Evolutionary conservation across 2,113 vertebrate species (phyloP).

Genomic region (Saimiri boliviensis): DNA sequence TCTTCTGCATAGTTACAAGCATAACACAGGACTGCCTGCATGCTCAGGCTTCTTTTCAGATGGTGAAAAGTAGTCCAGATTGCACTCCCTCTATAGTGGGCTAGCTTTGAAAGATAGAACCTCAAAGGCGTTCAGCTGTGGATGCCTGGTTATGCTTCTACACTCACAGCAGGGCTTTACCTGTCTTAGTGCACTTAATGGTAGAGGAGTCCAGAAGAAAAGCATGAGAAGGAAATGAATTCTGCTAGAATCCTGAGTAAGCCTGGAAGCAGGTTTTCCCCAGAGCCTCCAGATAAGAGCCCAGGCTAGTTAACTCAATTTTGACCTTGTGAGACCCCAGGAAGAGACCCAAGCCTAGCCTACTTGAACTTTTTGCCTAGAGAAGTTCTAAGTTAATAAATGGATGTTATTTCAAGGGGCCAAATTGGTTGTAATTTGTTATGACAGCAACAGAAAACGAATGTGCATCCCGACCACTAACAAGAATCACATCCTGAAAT

Average conservation of each 20-base stretch:
- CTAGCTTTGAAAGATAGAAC: not conserved
- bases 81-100: not conserved
- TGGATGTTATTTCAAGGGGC: not conserved
- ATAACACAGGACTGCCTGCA: not conserved
- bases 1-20: not conserved
- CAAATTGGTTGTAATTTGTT: not conserved
- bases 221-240: not conserved
- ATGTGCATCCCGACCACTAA: not conserved
- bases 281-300: not conserved
- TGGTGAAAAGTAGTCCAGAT: not conserved
- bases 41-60: not conserved
- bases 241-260: not conserved
- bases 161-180: not conserved
- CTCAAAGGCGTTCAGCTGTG: not conserved
- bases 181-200: no score
- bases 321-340: not conserved
- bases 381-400: not conserved
- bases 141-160: not conserved
- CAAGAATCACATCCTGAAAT: not conserved
- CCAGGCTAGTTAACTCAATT: not conserved
- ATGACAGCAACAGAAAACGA: not conserved
- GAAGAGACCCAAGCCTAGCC: no score
- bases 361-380: not conserved
- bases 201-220: not conserved
- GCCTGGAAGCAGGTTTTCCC: not conserved